Evolutionary conservation across 2,888 invertebrate genomes (phyloP), one percentile per base, ranked within the genome.

Genomic region (Taenaris catops): DNA sequence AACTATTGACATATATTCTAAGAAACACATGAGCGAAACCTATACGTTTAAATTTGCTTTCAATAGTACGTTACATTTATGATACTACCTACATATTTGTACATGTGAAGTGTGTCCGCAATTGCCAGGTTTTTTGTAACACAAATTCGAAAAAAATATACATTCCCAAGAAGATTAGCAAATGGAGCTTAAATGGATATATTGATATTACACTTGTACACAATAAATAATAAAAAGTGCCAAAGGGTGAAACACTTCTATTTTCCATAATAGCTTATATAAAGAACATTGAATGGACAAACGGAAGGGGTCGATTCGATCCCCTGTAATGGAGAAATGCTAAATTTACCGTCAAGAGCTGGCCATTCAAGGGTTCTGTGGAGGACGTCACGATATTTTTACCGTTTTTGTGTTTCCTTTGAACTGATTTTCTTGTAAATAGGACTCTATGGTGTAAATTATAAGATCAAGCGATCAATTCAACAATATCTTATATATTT

Each of bases 171-270:
- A 63, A 62, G 62, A 57, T 57, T 51, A 66, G 62, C 73, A 76
- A 83, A 83, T 81, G 80, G 72, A 69, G 63, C 79, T 56, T 67
- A 67, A 73, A 73, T 61, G 48, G 51, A 83, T 78, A 73, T 79
- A 81, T 76, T 68, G 76, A 72, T 69, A 71, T 70, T 63, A 65
- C 68, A 57, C 52, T 45, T 48, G 41, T 48, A 47, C 51, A 59
- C 63, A 59, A 78, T 80, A 80, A 80, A 83, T 80, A 80, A 78
- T 60, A 58, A 66, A 62, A 62, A 54, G 39, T n/a, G 42, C 50
- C 58, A 62, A 76, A 72, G 79, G 80, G 74, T 72, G 69, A 73
- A 71, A 63, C 53, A 63, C 63, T 52, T 54, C 51, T 67, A 62
- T 68, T 78, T 73, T 65, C 64, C 67, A 68, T 75, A 72, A 73